Percentiles rank a stretch among this genome's conserved stretches.
These are phyloP conservation scores for Pristionchus maxplancki DNA, from an alignment of 2,888 invertebrate species.

Conservation along the genomic window DNA sequence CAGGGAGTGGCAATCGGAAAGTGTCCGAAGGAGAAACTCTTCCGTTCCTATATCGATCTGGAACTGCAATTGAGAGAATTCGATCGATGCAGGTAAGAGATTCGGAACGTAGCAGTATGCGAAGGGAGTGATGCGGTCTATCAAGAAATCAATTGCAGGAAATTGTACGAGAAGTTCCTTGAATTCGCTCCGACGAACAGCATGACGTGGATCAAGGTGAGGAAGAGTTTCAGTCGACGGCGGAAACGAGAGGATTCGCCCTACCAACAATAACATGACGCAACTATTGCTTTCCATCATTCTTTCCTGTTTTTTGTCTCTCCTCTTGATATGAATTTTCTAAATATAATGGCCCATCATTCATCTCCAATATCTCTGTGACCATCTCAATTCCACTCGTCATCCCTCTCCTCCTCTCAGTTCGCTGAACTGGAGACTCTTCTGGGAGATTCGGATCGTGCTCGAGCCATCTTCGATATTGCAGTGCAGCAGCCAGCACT, in stretches of 20 bases:
- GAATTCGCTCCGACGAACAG: slow-evolving; percentile 97
- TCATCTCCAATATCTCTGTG: no score
- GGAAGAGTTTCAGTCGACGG: no score
- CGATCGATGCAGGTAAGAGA: slow-evolving; percentile 87
- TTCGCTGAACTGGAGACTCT: slow-evolving; percentile 97
- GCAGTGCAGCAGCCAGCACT: slow-evolving; percentile 92
- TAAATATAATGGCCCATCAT: no score
- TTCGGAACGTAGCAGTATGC: slow-evolving; percentile 87
- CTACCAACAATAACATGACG: no score
- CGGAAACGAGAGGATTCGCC: no score
- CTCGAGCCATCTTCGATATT: slow-evolving; percentile 93
- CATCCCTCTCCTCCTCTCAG: no score
- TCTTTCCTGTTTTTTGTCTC: no score
- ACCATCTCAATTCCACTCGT: no score
- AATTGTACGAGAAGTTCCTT: slow-evolving; percentile 94
- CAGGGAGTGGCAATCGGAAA: slow-evolving; percentile 94
- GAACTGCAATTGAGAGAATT: slow-evolving; percentile 97
- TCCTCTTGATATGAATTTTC: no score
- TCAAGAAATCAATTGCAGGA: slow-evolving; percentile 51
- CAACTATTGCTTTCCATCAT: no score
- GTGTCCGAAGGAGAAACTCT: slow-evolving; percentile 96
- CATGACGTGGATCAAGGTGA: slow-evolving; percentile 93
- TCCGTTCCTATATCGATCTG: slow-evolving; percentile 96
- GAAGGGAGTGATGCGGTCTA: no score
- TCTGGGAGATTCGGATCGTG: slow-evolving; percentile 92